phyloP scores from a whole-genome alignment of 2,888 invertebrate genomes.

The Acrobasis consociella region DNA sequence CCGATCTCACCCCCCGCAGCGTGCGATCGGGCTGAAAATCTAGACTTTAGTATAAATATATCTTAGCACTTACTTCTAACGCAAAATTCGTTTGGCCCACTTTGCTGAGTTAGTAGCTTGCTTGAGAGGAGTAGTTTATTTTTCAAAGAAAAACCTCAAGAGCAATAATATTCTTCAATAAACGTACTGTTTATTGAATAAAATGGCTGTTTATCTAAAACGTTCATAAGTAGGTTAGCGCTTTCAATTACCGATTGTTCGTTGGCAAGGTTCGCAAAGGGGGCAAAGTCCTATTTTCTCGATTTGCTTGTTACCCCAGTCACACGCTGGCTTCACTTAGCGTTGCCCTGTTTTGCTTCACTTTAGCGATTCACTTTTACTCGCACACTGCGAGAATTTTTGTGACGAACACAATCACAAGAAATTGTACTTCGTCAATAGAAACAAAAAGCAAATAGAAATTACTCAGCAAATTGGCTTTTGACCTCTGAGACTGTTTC shows the following conservation, averaged over 20 bases:
- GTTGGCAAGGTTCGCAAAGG: neutral
- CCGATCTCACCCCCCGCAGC: neutral
- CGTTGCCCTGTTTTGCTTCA: neutral
- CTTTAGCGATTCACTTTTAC: slow-evolving; percentile 1
- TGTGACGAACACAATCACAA: neutral
- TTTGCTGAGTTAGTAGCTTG: too few species aligned
- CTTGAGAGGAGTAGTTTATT: too few species aligned
- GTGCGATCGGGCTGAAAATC: neutral
- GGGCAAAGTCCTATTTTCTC: neutral
- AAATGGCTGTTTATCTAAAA: too few species aligned
- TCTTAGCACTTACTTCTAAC: neutral
- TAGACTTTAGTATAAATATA: neutral
- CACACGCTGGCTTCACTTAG: neutral
- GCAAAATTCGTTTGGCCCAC: neutral
- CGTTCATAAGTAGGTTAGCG: neutral
- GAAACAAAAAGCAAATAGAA: too few species aligned
- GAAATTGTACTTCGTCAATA: too few species aligned
- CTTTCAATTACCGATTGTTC: neutral
- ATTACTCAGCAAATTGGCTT: too few species aligned
- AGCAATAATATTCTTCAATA: too few species aligned
- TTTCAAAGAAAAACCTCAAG: too few species aligned
- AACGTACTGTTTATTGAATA: too few species aligned
- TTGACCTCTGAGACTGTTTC: too few species aligned
- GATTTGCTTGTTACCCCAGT: slow-evolving; percentile 3
- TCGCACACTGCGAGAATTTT: neutral